Base-by-base conservation (phyloP, 2,888 invertebrate species). In the Sphinx pinastri region DNA sequence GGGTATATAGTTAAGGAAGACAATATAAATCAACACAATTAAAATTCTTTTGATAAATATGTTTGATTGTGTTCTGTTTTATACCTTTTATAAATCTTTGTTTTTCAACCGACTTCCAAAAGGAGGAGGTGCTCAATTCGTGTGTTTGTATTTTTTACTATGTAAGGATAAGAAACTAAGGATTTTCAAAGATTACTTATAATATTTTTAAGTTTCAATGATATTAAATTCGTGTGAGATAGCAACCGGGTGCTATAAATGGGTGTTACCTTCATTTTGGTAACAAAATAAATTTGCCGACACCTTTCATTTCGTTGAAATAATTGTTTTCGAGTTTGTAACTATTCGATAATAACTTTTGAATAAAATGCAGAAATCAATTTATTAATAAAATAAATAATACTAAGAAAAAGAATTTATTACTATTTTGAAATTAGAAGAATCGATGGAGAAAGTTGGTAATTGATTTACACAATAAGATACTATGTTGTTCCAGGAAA, bases 271-370 rank as follows among this genome's bases (percentile, higher is more conserved):
- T 49, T 63, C 12, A 55, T 55, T 19, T 55, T 63, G n/a, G n/a
- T n/a, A 45, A 60, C n/a, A 19, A 63, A 57, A 63, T 8, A 49
- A 63, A 47, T n/a, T 38, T 60, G 12, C 47, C 60, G 47, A 47
- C 60, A 49, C 47, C 49, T 49, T 63, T 63, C 13, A 63, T 45
- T 60, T 54, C 55, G 2, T 49, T 16, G 19, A 12, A 13, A 47
- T 16, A 8, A 16, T 16, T 60, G 12, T 38, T 60, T 11, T 10
- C 16, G 12, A 47, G 10, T 16, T 60, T 47, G 4, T 47, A 60
- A 12, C 8, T 16, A 16, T 60, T 60, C 60, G 45, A n/a, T 6
- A 60, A 47, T 59, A 16, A 16, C 19, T 16, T 45, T n/a, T 58
- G 25, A 16, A 54, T 16, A 54, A 54, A n/a, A 10, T 16, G 10